Base-by-base conservation (phyloP, 2,113 vertebrate species). In the Litocranius walleri region DNA sequence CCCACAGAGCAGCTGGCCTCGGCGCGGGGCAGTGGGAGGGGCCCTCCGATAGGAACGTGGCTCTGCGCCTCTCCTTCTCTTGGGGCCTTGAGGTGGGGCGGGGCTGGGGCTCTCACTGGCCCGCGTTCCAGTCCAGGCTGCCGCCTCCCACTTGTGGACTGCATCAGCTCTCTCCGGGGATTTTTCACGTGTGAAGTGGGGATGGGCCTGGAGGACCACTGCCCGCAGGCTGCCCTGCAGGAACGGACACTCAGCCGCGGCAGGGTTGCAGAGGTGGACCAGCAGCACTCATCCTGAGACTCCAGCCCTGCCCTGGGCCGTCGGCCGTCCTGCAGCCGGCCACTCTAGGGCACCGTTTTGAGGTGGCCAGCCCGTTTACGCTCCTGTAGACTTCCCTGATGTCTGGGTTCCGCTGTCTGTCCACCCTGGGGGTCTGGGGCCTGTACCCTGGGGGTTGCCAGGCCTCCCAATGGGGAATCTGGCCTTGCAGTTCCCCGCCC, bases 251-350 rank as follows among this genome's bases (percentile, higher is more conserved):
- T 25, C 8, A n/a, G n/a, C 3, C 8, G 15, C 0, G 2, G 50
- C 3, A 17, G 43, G 30, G 29, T 11, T 33, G 5, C 36, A 82
- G 82, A n/a, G 33, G 12, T 5, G 21, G n/a, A 62, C 29, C 43
- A 23, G 40, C 11, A 2, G 33, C 80, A 19, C 19, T 78, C 10
- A 1, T 15, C 16, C 30, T 40, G 84, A 82, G n/a, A 30, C 5
- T 7, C 25, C 17, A 16, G 3, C 7, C 25, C 19, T 1, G 4
- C 4, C n/a, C 3, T 12, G 9, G 14, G 33, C 2, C 30, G 1
- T 33, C 0, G 7, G 59, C 88, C 3, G 0, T 45, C 56, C 40
- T 11, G 21, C 7, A 59, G 21, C 14, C 45, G 15, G 36, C 36
- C 27, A 9, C n/a, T 16, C 10, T 27, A 36, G 84, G 74, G 50